Base-by-base conservation (phyloP, 2,888 invertebrate genomes). In the Apotomis capreana region DNA sequence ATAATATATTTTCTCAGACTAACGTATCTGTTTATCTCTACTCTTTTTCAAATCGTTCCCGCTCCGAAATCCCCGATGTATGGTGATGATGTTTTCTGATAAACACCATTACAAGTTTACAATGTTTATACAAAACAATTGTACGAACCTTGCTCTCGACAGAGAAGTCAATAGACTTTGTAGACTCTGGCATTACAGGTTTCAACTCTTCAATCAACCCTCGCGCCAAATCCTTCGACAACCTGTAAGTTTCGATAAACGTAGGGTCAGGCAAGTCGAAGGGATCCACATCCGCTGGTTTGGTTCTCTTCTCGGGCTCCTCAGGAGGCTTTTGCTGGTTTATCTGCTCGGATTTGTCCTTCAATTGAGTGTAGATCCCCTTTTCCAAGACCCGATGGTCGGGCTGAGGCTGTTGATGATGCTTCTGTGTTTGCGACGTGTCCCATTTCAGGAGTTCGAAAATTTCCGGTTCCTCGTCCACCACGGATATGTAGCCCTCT, bases 381-480 rank as follows among this genome's bases (percentile, higher is more conserved):
- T 73, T 69, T 44, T 69, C 65, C 15, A 67, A 6, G 0, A n/a
- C 59, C 55, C 69, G 69, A 60, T 73, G 73, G 60, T 73, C 69
- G 8, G 59, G 37, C 26, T 63, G 68, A 12, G 54, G 52, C 13
- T 62, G 67, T 54, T 81, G 80, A 8, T 83, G 84, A 61, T 83
- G 84, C 74, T 87, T 88, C 74, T 85, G 89, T 69, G 88, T 88
- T 78, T 90, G 91, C 57, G 90, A 83, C 59, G 88, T 83, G 81
- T 92, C 92, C 92, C 92, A 92, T 79, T 92, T 92, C n/a, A 92
- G 79, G 74, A 92, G 80, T 78, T 92, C 90, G 68, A 92, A 90
- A 79, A 92, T 88, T 76, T 91, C 92, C 49, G 92, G 92, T 69
- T 92, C 92, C 65, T 92, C 92, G 65, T 92, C 92, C 68, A 92